A percentile compares a stretch with the other conserved stretches of the same genome.
Conservation (phyloP, 2,888 invertebrate genomes). For the Crematogaster levior region DNA sequence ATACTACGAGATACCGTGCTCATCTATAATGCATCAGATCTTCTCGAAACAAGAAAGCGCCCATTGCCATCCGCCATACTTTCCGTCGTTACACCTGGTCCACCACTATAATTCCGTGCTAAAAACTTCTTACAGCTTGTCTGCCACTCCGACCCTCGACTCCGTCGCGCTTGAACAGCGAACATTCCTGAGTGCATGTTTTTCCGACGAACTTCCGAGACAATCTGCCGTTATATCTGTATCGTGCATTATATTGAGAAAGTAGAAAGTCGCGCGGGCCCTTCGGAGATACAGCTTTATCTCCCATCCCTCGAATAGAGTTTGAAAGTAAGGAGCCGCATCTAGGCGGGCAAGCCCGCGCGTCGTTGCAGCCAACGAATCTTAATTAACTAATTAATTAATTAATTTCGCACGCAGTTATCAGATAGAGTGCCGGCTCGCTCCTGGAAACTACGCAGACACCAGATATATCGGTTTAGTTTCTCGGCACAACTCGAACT, state of each 20-base stretch:
- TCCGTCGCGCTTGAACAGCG: neutral
- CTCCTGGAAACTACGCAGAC: constrained; percentile 75
- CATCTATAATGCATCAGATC: constrained; percentile 52
- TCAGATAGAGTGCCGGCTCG: constrained; percentile 76
- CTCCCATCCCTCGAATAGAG: constrained; percentile 25
- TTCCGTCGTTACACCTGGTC: constrained; percentile 52
- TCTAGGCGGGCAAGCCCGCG: constrained; percentile 21
- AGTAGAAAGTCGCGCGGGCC: constrained; percentile 55
- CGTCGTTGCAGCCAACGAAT: constrained; percentile 66
- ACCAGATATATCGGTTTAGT: constrained; percentile 80
- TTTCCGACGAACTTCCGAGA: constrained; percentile 46
- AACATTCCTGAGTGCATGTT: constrained; percentile 43
- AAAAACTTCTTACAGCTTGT: constrained; percentile 49
- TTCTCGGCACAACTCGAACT: constrained; percentile 76
- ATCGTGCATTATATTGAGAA: constrained; percentile 40
- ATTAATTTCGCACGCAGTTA: constrained; percentile 80
- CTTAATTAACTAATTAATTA: constrained; percentile 81
- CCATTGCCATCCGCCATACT: constrained; percentile 37
- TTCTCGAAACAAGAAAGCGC: constrained; percentile 43
- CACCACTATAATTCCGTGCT: constrained; percentile 46
- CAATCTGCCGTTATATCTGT: constrained; percentile 47
- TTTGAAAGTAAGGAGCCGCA: constrained; percentile 40
- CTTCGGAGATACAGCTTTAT: constrained; percentile 29
- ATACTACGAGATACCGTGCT: constrained; percentile 25
- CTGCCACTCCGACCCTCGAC: neutral